Evolutionary conservation across 2,888 invertebrate species (phyloP).

Genomic region (Diarsia rubi): DNA sequence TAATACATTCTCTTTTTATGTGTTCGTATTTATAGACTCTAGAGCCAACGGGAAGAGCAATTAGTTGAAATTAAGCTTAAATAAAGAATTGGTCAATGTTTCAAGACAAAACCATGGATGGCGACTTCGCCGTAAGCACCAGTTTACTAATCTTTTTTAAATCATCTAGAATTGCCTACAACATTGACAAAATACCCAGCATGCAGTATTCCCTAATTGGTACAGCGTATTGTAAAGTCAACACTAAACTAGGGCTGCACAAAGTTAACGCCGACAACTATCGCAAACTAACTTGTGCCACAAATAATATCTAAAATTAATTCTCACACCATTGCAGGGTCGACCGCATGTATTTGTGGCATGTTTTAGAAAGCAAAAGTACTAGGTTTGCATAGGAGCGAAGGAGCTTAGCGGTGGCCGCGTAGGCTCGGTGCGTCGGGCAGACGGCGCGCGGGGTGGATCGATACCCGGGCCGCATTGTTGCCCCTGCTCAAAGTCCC

Average conservation of each 20-base stretch:
- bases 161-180: background rate
- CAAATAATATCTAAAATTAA: slow-evolving; percentile 64
- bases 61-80: background rate
- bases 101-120: background rate
- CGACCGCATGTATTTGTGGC: slow-evolving; percentile 69
- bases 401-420: slow-evolving; percentile 74
- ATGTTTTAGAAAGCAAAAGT: slow-evolving; percentile 85
- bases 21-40: background rate
- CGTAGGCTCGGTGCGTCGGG: slow-evolving; percentile 82
- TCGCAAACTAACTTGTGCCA: slow-evolving; percentile 46
- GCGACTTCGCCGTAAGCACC: background rate
- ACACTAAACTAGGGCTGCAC: slow-evolving; percentile 43
- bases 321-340: slow-evolving; percentile 59
- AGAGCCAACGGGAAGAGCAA: background rate
- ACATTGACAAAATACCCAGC: slow-evolving; percentile 24
- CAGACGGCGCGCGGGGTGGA: slow-evolving; percentile 84
- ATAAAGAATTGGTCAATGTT: background rate
- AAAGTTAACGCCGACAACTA: slow-evolving; percentile 42
- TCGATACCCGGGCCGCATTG: slow-evolving; percentile 90
- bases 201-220: slow-evolving; percentile 35
- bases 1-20: background rate
- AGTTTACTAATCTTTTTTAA: slow-evolving; percentile 4
- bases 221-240: slow-evolving; percentile 32
- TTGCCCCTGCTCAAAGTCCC: slow-evolving; percentile 80
- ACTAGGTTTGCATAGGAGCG: slow-evolving; percentile 83